A percentile compares a stretch with the other conserved stretches of the same genome.
phyloP scores from a whole-genome alignment of 1,140 invertebrate genomes.

The Drosophila melanica region DNA sequence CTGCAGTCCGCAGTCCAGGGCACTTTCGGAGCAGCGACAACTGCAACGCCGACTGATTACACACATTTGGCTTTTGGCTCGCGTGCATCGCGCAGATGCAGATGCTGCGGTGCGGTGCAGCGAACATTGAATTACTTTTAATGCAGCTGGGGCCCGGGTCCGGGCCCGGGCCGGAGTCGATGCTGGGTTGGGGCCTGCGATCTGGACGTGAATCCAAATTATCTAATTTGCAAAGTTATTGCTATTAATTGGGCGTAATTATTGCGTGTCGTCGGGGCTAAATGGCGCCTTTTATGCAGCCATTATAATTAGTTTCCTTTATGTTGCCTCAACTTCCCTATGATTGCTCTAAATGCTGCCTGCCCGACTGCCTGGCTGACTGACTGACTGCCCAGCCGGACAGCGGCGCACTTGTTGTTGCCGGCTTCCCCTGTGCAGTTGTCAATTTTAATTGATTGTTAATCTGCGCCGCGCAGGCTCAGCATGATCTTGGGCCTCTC shows the following conservation, averaged over 20 bases:
- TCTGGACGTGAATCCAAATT: constrained; percentile 62
- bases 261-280: constrained; percentile 75
- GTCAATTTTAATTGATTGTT: constrained; percentile 83
- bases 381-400: no score
- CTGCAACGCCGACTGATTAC: constrained; percentile 49
- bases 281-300: constrained; percentile 79
- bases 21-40: constrained; percentile 1
- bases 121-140: constrained; percentile 54
- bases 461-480: constrained; percentile 62
- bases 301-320: constrained; percentile 77
- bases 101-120: constrained; percentile 2
- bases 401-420: constrained; percentile 1
- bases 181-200: no score
- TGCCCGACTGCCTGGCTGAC: not conserved
- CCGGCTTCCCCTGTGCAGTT: constrained; percentile 46
- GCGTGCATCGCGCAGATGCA: constrained; percentile 32
- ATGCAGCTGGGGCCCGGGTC: constrained; percentile 27
- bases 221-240: constrained; percentile 83
- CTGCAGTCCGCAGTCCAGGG: not conserved
- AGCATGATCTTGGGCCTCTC: constrained; percentile 62
- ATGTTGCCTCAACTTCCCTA: constrained; percentile 8
- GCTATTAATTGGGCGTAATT: constrained; percentile 82
- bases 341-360: constrained; percentile 20
- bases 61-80: constrained; percentile 50
- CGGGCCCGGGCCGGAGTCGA: no score